phyloP scores from a whole-genome alignment of 2,888 invertebrate species.

The Boloria euphrosyne region DNA sequence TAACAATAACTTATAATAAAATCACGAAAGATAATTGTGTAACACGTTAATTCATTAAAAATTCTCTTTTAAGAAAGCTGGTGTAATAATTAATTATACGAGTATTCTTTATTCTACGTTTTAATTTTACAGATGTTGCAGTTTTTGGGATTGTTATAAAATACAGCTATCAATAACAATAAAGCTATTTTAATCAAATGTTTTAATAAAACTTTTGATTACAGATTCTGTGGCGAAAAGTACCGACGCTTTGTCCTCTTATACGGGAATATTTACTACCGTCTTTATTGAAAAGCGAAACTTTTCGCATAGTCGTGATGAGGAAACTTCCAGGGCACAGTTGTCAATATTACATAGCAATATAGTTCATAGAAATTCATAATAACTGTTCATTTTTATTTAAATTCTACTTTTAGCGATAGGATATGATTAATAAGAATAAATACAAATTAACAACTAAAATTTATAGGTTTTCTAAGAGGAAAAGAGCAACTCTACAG shows the following conservation, averaged over 20 bases:
- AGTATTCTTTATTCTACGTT: too few species aligned
- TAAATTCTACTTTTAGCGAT: background rate
- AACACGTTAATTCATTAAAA: background rate
- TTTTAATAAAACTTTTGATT: slow-evolving; percentile 7
- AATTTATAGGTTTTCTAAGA: too few species aligned
- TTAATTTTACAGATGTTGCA: too few species aligned
- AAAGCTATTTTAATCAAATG: background rate
- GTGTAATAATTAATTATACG: too few species aligned
- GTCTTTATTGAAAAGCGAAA: slow-evolving; percentile 30
- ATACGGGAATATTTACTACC: slow-evolving; percentile 11
- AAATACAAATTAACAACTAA: too few species aligned
- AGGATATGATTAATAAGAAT: too few species aligned
- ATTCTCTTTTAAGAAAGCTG: too few species aligned
- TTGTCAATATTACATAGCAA: slow-evolving; percentile 15
- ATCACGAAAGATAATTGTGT: background rate
- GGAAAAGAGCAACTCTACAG: too few species aligned
- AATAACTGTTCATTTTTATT: slow-evolving; percentile 4
- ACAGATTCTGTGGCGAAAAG: background rate
- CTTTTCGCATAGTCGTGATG: slow-evolving; percentile 25
- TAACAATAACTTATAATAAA: background rate
- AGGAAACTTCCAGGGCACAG: slow-evolving; percentile 21
- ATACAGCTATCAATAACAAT: too few species aligned
- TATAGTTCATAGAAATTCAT: slow-evolving; percentile 6
- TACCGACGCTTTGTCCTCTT: slow-evolving; percentile 2
- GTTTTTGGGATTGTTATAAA: too few species aligned